Evolutionary conservation across 2,797 vertebrate species (phyloP), one percentile per base, ranked within the genome.

Genomic region (Sebastes nivosus): DNA sequence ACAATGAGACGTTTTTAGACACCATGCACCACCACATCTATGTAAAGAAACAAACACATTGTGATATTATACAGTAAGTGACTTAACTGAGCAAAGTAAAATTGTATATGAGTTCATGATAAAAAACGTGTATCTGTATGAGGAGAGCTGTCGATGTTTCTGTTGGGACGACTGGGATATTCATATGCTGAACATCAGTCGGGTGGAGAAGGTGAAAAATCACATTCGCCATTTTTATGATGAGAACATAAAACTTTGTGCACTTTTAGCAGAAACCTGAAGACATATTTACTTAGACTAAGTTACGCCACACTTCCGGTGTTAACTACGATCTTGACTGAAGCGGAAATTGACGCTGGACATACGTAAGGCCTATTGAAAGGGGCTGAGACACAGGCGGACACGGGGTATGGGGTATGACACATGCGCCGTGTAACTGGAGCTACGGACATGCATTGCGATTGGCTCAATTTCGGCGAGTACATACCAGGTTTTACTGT

Each of bases 81-180:
- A 89, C 85, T 85, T 78, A 74, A 72, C 60, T 59, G 75, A 80
- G 69, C 66, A 87, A 63, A 79, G 58, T 69, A 34, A 75, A 75
- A 32, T 58, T 81, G 80, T 81, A 66, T 36, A 72, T 27, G 36
- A 81, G 78, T 67, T 92, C 80, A 64, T 66, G 71, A 82, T 55
- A 24, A 24, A 66, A 66, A 13, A 46, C 13, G 36, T 72, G 42
- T 79, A 22, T 68, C 24, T 72, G 52, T 69, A 10, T 24, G 72
- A 72, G 46, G 58, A 77, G 63, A 67, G 68, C 55, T 77, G 60
- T 67, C 8, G 6, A 27, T 75, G 86, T 95, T 94, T 85, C 88
- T 94, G 88, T 81, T 76, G 80, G 95, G 60, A 96, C 95, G 29
- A 95, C 94, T 3, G 60, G 27, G 55, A 67, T 36, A 34, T 65